phyloP scores from a whole-genome alignment of 1,140 invertebrate genomes.

The Berghia stephanieae region DNA sequence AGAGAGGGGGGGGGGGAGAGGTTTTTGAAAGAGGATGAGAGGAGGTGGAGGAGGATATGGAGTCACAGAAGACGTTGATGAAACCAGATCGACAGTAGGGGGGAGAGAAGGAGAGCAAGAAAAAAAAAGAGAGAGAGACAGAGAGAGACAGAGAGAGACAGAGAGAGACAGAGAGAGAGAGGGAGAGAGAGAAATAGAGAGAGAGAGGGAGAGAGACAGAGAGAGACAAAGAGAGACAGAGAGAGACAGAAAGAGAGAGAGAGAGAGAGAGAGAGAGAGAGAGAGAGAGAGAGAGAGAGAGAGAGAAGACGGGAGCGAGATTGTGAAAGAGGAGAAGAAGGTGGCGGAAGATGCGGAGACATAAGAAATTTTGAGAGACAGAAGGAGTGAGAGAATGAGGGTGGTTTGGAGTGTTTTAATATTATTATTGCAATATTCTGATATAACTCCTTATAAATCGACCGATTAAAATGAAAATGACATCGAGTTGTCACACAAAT shows the following conservation, averaged over 20 bases:
- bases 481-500: no score
- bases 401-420: no score
- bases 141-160: slow-evolving; percentile 5
- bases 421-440: no score
- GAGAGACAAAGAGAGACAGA: slow-evolving; percentile 12
- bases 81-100: no score
- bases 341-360: neutral
- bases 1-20: no score
- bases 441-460: no score
- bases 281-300: neutral
- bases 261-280: neutral
- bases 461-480: no score
- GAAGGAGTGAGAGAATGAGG: neutral
- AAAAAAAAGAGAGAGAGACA: slow-evolving; percentile 6
- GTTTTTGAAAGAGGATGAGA: no score
- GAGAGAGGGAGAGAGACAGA: slow-evolving; percentile 2
- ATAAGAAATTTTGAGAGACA: no score
- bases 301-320: neutral
- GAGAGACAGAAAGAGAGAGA: neutral
- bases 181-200: slow-evolving; percentile 2
- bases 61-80: no score
- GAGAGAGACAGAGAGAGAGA: slow-evolving; percentile 1
- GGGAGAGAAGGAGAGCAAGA: neutral
- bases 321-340: neutral
- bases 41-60: no score